These are phyloP conservation scores for Drosophila mayri DNA, from an alignment of 1,140 invertebrate genomes.

Conservation along the genomic window DNA sequence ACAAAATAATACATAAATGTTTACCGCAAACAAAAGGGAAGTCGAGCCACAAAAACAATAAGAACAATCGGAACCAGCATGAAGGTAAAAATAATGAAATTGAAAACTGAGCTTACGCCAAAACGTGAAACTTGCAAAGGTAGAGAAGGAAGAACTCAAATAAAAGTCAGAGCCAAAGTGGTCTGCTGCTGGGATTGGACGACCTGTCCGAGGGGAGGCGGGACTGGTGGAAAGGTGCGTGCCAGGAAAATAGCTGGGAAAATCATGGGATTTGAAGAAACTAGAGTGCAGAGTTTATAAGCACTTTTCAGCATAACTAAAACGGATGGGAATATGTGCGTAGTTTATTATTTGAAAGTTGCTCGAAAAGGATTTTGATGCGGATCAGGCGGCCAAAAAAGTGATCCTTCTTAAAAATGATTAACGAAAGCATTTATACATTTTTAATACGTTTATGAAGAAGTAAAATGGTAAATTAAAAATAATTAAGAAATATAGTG, in stretches of 20 bases:
- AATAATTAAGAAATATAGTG: too few relatives aligned
- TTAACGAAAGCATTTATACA: too few relatives aligned
- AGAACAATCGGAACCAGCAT: constrained; percentile 68
- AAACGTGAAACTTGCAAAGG: constrained; percentile 38
- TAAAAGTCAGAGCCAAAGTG: constrained; percentile 61
- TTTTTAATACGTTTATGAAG: too few relatives aligned
- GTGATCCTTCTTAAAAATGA: too few relatives aligned
- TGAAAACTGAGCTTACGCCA: constrained; percentile 67
- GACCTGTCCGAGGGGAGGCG: not conserved
- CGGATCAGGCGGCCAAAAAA: too few relatives aligned
- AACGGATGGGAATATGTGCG: constrained; percentile 25
- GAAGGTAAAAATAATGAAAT: constrained; percentile 70
- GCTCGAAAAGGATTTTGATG: not conserved
- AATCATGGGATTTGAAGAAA: constrained; percentile 35
- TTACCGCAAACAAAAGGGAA: constrained; percentile 60
- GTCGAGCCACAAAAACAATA: constrained; percentile 41
- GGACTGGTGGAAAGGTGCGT: constrained; percentile 24
- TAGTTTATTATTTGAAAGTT: not conserved
- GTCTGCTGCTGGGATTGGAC: constrained; percentile 25
- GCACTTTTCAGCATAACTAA: constrained; percentile 66
- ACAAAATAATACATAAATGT: constrained; percentile 62
- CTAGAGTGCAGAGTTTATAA: constrained; percentile 60
- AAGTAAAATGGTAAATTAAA: too few relatives aligned
- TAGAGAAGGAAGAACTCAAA: constrained; percentile 47
- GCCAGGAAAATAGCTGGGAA: constrained; percentile 40